A percentile compares a stretch with the other conserved stretches of the same genome.
phyloP scores from a whole-genome alignment of 2,888 invertebrate species.

The Uloborus plumipes region DNA sequence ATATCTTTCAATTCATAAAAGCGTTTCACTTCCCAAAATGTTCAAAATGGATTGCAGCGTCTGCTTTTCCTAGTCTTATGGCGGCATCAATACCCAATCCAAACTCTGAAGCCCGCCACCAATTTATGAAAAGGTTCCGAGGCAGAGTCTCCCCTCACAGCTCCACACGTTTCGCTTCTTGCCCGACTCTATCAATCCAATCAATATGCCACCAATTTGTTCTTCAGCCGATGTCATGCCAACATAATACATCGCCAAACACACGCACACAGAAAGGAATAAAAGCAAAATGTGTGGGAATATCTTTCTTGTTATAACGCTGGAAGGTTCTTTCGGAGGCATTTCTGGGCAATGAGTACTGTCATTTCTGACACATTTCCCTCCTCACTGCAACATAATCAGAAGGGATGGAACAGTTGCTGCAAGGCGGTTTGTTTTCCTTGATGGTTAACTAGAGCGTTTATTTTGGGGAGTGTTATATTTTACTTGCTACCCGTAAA shows the following conservation, averaged over 20 bases:
- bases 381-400: slow-evolving; percentile 14
- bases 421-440: background rate
- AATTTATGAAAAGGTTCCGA: too few species aligned
- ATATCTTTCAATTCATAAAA: too few species aligned
- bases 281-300: slow-evolving; percentile 12
- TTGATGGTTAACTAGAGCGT: slow-evolving; percentile 11
- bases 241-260: slow-evolving; percentile 20
- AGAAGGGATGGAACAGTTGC: slow-evolving; percentile 8
- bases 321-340: slow-evolving; percentile 11
- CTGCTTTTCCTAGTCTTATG: too few species aligned
- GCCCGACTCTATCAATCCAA: background rate
- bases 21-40: too few species aligned
- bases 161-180: too few species aligned
- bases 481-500: too few species aligned
- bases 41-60: too few species aligned
- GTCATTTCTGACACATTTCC: slow-evolving; percentile 37
- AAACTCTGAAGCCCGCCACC: too few species aligned
- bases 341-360: slow-evolving; percentile 2
- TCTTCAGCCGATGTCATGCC: slow-evolving; percentile 24
- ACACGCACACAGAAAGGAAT: background rate
- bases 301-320: slow-evolving; percentile 42
- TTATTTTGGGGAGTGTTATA: slow-evolving; percentile 4
- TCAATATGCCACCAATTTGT: slow-evolving; percentile 45
- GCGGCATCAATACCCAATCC: too few species aligned
- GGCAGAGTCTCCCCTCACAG: too few species aligned